These are phyloP conservation scores for Penaeus chinensis DNA, from an alignment of 1,140 invertebrate genomes.

Conservation along the genomic window DNA sequence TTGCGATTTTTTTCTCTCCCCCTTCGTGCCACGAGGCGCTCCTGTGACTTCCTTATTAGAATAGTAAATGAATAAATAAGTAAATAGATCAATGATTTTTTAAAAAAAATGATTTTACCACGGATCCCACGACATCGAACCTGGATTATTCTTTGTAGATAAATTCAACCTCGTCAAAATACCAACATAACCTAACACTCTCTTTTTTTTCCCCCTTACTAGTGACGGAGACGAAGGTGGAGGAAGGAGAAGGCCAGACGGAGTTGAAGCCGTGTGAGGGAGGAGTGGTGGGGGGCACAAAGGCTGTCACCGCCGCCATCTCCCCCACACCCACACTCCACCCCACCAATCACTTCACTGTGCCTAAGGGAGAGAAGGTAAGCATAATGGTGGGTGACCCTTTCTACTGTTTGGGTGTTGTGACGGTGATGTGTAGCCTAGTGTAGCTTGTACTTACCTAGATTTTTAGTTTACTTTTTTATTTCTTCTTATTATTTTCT, in stretches of 20 bases:
- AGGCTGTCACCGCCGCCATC: conserved; percentile 57
- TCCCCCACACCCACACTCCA: conserved; percentile 53
- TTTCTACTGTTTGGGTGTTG: conserved; percentile 18
- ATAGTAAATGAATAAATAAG: too few relatives aligned
- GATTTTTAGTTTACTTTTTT: neutral
- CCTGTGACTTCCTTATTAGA: too few relatives aligned
- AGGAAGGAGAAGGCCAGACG: conserved; percentile 61
- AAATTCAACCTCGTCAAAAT: neutral
- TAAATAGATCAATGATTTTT: too few relatives aligned
- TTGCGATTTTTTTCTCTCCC: too few relatives aligned
- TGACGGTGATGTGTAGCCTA: conserved; percentile 2
- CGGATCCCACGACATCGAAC: too few relatives aligned
- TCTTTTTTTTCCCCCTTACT: conserved; percentile 9
- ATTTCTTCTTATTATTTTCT: neutral
- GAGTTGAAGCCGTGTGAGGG: conserved; percentile 63
- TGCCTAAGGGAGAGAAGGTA: conserved; percentile 73
- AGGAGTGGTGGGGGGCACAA: conserved; percentile 57
- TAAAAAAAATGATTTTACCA: too few relatives aligned
- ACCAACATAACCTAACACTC: neutral
- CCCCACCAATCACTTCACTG: conserved; percentile 54
- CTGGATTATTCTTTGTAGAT: neutral
- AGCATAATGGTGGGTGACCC: conserved; percentile 48
- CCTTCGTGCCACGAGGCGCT: too few relatives aligned
- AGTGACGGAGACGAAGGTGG: conserved; percentile 63
- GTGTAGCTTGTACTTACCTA: neutral